phyloP scores from a whole-genome alignment of 2,888 invertebrate genomes.

The Nephrotoma flavescens region DNA sequence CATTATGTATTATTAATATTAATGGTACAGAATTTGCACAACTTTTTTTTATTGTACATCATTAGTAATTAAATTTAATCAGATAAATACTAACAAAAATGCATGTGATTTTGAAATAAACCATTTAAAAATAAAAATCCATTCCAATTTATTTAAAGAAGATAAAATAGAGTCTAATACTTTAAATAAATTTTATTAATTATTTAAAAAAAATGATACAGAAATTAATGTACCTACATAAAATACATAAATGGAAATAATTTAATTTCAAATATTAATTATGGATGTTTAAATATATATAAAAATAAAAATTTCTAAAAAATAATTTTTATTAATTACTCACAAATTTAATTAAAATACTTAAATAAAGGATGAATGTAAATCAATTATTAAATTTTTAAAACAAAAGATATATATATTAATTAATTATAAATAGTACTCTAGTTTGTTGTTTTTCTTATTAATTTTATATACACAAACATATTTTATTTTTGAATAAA shows the following conservation, averaged over 20 bases:
- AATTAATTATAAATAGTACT: neutral
- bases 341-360: neutral
- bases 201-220: neutral
- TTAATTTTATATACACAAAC: neutral
- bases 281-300: neutral
- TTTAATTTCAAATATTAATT: neutral
- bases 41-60: neutral
- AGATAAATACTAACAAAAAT: neutral
- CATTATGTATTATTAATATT: neutral
- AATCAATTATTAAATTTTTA: neutral
- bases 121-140: neutral
- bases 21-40: neutral
- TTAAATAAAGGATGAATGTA: neutral
- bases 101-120: constrained; percentile 3
- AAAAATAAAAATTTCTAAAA: neutral
- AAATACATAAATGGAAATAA: neutral
- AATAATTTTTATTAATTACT: neutral
- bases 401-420: neutral
- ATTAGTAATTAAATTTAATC: neutral
- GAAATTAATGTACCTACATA: neutral
- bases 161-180: neutral
- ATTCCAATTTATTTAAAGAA: neutral
- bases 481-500: neutral
- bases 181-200: neutral
- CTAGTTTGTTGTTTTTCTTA: neutral